Conservation (phyloP, 37 sponge, comb jelly and placozoan genomes). For the Eunapius fragilis region DNA sequence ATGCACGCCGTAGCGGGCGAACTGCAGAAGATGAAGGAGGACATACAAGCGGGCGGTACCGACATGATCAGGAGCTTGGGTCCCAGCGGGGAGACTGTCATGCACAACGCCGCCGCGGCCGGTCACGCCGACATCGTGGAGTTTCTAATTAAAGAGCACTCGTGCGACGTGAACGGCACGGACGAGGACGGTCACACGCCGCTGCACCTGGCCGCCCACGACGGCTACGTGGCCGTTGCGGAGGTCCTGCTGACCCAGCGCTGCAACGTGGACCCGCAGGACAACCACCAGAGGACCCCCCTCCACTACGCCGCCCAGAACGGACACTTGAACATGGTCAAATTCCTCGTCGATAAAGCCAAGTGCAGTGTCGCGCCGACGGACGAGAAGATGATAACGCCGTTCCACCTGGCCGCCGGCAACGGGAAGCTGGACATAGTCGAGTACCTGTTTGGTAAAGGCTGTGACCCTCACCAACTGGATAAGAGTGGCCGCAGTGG, state of each 20-base stretch:
- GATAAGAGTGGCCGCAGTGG: conserved; percentile 29
- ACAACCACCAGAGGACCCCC: conserved; percentile 21
- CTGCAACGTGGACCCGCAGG: conserved; percentile 4
- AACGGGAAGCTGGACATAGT: conserved; percentile 63
- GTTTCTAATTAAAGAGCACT: conserved; percentile 20
- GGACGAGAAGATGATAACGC: conserved; percentile 62
- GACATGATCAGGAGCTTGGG: neutral
- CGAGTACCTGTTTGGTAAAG: conserved; percentile 20
- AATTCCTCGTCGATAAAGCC: conserved; percentile 38
- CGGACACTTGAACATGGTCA: conserved; percentile 55
- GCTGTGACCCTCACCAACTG: neutral
- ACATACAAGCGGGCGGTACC: neutral
- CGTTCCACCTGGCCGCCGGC: conserved; percentile 77
- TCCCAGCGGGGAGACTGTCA: conserved; percentile 15
- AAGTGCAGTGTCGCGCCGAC: conserved; percentile 14
- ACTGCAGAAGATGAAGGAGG: conserved; percentile 22
- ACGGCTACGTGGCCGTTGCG: conserved; percentile 19
- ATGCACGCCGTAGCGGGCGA: conserved; percentile 36
- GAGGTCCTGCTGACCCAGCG: neutral
- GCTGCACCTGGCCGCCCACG: conserved; percentile 47
- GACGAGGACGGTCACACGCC: conserved; percentile 43
- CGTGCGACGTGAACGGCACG: neutral
- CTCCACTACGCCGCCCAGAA: conserved; percentile 40
- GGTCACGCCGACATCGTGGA: conserved; percentile 26
- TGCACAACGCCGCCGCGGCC: conserved; percentile 23